Evolutionary conservation across 2,888 invertebrate species (phyloP), one percentile per base, ranked within the genome.

Genomic region (Meganola albula): DNA sequence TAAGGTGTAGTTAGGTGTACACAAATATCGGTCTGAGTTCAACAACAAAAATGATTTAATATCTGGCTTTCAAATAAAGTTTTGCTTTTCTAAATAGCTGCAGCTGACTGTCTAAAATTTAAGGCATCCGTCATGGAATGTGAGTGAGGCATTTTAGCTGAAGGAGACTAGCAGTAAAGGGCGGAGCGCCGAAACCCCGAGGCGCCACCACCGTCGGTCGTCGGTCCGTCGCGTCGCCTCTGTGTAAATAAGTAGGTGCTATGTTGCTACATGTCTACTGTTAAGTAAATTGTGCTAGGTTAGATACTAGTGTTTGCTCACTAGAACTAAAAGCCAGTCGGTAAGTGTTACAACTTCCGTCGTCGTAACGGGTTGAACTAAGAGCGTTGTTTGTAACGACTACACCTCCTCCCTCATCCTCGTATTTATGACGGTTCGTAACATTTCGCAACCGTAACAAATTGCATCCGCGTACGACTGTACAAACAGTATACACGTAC

Each of bases 331-430:
- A 53, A 58, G 40, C 52, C 45, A 54, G 43, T 35, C 51, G 49
- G 53, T 53, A 63, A 68, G 54, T 64, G 62, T 58, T 60, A 46
- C 59, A 64, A 62, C 62, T 58, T 57, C 56, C 48, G 41, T 53
- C 33, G 38, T 48, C 50, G 49, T 42, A 52, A 44, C 46, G 34
- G 34, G 32, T 37, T 22, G 37, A 44, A 31, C 34, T 41, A 38
- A 43, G 40, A 31, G 34, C 41, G 24, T 35, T 48, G 45, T 47
- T 52, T 49, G 46, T 45, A 39, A 40, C 45, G 39, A 34, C 37
- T 40, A 40, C 32, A 34, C 36, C 35, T 37, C 28, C 25, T 10
- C 13, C 23, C 26, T 37, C 24, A n/a, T n/a, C n/a, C n/a, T n/a
- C 28, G 14, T 37, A 32, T 48, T 37, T 31, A 37, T 39, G 11